Conservation (phyloP, 2,797 vertebrate genomes). For the Danio choprae region DNA sequence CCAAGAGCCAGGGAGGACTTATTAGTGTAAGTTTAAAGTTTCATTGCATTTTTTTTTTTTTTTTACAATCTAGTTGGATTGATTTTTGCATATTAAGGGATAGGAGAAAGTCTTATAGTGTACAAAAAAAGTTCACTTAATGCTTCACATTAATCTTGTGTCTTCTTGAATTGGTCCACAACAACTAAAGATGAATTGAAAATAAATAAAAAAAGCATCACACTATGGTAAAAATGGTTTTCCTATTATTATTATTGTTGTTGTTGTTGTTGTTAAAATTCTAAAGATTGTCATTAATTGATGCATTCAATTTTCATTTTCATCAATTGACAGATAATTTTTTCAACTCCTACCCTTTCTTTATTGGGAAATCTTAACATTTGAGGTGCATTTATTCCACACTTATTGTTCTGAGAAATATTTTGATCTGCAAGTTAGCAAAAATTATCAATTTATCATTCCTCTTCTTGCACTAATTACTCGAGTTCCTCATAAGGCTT, state of each 20-base stretch:
- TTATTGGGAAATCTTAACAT: neutral
- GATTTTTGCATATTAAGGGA: neutral
- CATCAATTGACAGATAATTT: neutral
- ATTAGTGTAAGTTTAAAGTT: constrained; percentile 71
- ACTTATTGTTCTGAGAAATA: constrained; percentile 48
- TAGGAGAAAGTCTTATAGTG: neutral
- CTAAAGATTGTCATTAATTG: neutral
- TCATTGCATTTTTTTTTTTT: neutral
- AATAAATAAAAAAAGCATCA: no score
- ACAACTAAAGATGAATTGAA: neutral
- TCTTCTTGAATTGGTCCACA: neutral
- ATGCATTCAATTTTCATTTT: neutral
- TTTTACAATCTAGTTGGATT: neutral
- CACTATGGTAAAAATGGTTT: neutral
- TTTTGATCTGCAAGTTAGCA: constrained; percentile 54
- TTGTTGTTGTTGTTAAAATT: neutral
- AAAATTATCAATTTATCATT: constrained; percentile 58
- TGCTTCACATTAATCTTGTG: neutral
- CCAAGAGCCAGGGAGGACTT: constrained; percentile 79
- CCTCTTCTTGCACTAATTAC: constrained; percentile 55
- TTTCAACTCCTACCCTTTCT: neutral
- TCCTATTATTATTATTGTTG: no score
- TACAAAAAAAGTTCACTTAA: neutral
- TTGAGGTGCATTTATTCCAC: neutral
- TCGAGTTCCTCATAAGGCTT: constrained; percentile 63